These are phyloP conservation scores for Tenthredo notha DNA, from an alignment of 2,888 invertebrate species.

Conservation along the genomic window DNA sequence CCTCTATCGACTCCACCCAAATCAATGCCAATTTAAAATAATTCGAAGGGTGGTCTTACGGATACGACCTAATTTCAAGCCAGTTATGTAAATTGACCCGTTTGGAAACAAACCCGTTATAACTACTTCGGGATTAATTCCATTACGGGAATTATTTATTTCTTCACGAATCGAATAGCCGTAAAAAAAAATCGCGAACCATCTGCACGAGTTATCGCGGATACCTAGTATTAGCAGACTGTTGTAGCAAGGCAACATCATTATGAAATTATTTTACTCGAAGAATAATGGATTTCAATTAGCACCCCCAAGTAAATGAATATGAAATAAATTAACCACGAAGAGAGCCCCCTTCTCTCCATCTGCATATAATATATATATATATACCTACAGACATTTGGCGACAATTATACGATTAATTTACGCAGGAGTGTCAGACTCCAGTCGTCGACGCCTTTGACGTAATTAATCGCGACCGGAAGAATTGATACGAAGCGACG, in stretches of 20 bases:
- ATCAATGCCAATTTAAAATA: conserved; percentile 1
- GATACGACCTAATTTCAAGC: conserved; percentile 25
- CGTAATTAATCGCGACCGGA: conserved; percentile 45
- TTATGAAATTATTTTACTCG: neutral
- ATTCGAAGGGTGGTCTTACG: conserved; percentile 6
- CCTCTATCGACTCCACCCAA: neutral
- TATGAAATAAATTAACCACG: neutral
- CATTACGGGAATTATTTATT: conserved; percentile 34
- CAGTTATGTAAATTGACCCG: conserved; percentile 39
- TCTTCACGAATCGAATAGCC: conserved; percentile 5
- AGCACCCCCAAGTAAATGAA: neutral
- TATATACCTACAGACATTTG: neutral
- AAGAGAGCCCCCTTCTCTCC: neutral
- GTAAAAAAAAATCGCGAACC: neutral
- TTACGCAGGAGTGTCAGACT: conserved; percentile 9
- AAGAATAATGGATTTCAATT: neutral
- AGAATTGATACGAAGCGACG: conserved; percentile 45
- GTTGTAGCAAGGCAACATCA: neutral
- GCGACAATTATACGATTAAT: neutral
- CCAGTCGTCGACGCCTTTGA: conserved; percentile 23
- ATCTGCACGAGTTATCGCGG: neutral
- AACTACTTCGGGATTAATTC: conserved; percentile 26
- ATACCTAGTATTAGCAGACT: neutral
- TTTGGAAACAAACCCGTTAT: conserved; percentile 27
- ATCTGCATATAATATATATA: neutral